Evolutionary conservation across 2,113 vertebrate genomes (phyloP).

Genomic region (Capra hircus): DNA sequence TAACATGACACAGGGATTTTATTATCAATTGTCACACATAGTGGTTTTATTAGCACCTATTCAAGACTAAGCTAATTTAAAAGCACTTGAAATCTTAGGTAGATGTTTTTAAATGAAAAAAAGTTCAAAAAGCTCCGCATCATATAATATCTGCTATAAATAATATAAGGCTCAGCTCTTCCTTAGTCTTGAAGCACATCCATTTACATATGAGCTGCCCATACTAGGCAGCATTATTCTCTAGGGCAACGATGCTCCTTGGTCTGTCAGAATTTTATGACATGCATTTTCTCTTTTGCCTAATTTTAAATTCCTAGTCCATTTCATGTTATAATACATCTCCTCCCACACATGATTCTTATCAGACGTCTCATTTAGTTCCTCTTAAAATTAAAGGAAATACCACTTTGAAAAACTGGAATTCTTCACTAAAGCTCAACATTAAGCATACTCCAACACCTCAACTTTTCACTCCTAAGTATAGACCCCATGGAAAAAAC

Average conservation of each 20-base stretch:
- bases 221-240: not conserved
- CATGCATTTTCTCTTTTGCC: not conserved
- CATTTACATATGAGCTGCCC: not conserved
- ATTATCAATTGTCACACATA: slow-evolving; percentile 58
- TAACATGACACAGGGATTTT: not conserved
- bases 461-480: not conserved
- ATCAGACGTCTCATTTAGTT: not conserved
- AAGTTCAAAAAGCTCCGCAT: not conserved
- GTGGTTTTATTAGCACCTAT: slow-evolving; percentile 59
- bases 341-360: not conserved
- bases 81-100: slow-evolving; percentile 59
- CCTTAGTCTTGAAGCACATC: not conserved
- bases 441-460: not conserved
- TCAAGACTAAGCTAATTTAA: slow-evolving; percentile 64
- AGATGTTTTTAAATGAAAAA: slow-evolving; percentile 35
- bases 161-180: not conserved
- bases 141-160: not conserved
- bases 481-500: not conserved
- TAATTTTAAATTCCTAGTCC: not conserved
- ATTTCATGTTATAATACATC: not conserved
- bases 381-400: slow-evolving; percentile 4
- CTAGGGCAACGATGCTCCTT: not conserved
- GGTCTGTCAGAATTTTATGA: not conserved
- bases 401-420: not conserved
- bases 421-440: not conserved